These are phyloP conservation scores for Eulacestoma nigropectus DNA, from an alignment of 2,113 vertebrate species.

Conservation along the genomic window DNA sequence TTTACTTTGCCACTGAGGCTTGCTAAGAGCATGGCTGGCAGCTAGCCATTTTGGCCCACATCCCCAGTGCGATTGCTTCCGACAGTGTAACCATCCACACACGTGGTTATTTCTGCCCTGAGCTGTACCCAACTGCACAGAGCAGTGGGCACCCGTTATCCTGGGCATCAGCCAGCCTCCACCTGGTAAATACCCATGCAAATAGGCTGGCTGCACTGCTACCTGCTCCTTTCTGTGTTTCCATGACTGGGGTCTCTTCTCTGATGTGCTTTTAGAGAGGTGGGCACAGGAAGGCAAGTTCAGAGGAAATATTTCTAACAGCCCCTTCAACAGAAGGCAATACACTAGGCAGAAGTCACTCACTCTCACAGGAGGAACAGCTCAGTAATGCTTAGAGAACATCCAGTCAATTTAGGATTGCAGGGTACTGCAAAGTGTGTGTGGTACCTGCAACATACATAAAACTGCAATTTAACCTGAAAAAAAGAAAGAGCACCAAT, in stretches of 20 bases:
- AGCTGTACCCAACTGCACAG: neutral
- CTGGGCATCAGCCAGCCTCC: neutral
- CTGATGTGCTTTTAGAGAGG: neutral
- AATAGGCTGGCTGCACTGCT: neutral
- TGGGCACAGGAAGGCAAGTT: neutral
- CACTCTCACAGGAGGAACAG: neutral
- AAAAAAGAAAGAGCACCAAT: neutral
- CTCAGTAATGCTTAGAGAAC: neutral
- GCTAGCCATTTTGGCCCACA: neutral
- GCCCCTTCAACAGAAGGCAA: neutral
- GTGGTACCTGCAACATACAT: neutral
- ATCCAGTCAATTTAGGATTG: neutral
- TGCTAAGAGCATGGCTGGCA: neutral
- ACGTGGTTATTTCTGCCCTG: neutral
- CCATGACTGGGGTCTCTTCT: neutral
- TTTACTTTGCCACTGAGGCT: neutral
- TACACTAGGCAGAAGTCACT: neutral
- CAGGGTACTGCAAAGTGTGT: neutral
- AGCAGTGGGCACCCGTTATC: neutral
- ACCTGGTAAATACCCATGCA: neutral
- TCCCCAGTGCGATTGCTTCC: neutral
- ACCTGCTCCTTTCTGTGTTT: neutral
- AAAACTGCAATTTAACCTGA: neutral
- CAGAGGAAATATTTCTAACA: neutral
- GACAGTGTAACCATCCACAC: neutral